Base-by-base conservation (phyloP, 1,140 invertebrate species). In the Mizuhopecten yessoensis region DNA sequence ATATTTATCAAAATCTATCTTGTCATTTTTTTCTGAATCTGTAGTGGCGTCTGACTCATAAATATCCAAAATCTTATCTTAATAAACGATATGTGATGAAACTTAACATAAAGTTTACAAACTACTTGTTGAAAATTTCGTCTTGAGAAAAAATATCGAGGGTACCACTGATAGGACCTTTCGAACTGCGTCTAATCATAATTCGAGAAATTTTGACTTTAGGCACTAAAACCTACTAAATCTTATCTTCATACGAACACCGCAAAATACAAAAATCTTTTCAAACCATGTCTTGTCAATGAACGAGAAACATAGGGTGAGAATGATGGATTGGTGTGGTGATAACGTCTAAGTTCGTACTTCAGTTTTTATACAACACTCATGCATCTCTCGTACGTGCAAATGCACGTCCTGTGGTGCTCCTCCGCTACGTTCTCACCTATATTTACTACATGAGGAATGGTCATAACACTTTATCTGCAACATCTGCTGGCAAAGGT, bases 261-360 rank as follows among this genome's bases (percentile, higher is more conserved):
- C 57, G 5, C 23, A 75, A 75, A n/a, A 75, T 75, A 13, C 7
- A 75, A 75, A 75, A 75, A 75, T 75, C 57, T 75, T 29, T 29
- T 75, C 57, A 75, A 75, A 75, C 57, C n/a, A n/a, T 75, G 57
- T 75, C 57, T 75, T 75, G 57, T 75, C 57, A 75, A n/a, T 75
- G n/a, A 9, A 75, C n/a, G 57, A 5, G 23, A 7, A 75, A 7
- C n/a, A 1, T 75, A 29, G 57, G n/a, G 57, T 5, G 57, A 7
- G 5, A 3, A 9, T 75, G 57, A 75, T 75, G 57, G 57, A 75
- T 75, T 29, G 57, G 57, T 5, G n/a, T 29, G 11, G 23, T 17
- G 57, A 75, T 75, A 75, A 75, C 17, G 42, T 1, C 1, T 45
- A 45, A 75, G 57, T 75, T 75, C 9, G 57, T 75, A 75, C 57